Evolutionary conservation across 1,140 invertebrate genomes (phyloP).

Genomic region (Neotoxoptera formosana): DNA sequence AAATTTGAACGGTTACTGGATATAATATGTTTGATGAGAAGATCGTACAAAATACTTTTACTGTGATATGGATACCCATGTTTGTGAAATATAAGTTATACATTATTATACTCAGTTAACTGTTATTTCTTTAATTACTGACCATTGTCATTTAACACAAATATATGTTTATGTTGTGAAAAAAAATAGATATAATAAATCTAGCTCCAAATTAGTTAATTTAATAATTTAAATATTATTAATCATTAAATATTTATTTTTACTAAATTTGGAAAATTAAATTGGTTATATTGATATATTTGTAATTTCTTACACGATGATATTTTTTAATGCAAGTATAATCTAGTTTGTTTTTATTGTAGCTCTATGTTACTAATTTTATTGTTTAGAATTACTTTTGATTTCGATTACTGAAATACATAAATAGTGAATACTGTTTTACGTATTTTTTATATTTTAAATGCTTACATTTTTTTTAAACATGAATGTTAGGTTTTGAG

Average conservation of each 20-base stretch:
- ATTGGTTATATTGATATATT: not conserved
- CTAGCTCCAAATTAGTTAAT: not conserved
- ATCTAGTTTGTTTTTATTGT: not conserved
- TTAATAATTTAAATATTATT: not conserved
- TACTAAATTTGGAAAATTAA: not conserved
- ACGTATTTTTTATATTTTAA: not conserved
- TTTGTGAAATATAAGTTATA: conserved; percentile 54
- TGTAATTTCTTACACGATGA: not conserved
- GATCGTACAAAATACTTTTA: conserved; percentile 50
- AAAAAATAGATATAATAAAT: not conserved
- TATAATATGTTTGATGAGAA: conserved; percentile 39
- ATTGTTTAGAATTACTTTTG: not conserved
- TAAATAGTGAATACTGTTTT: not conserved
- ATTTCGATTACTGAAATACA: not conserved
- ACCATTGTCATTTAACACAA: not conserved
- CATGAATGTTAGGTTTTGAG: not conserved
- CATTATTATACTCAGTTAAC: conserved; percentile 18
- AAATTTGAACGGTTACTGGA: conserved; percentile 24
- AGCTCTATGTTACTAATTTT: not conserved
- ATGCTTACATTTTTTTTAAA: not conserved
- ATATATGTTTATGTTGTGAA: not conserved
- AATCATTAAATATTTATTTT: not conserved
- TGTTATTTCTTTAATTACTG: not conserved
- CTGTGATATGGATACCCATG: conserved; percentile 52
- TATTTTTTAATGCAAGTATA: conserved; percentile 1